phyloP scores from a whole-genome alignment of 2,797 vertebrate species.

The Enteromius anoplus region DNA sequence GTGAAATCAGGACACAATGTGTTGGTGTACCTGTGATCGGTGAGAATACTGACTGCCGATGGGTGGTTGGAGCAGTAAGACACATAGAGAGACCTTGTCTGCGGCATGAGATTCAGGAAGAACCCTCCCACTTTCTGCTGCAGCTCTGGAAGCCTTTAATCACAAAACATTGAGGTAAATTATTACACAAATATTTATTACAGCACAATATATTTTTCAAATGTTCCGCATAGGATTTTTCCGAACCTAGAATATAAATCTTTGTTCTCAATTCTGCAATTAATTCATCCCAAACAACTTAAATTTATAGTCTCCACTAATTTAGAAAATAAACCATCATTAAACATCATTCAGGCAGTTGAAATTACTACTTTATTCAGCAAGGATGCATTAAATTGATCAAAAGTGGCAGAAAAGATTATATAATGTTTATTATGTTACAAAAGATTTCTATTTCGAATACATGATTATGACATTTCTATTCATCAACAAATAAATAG shows the following conservation, averaged over 20 bases:
- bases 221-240: not conserved
- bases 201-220: not conserved
- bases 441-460: not conserved
- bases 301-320: not conserved
- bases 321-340: not conserved
- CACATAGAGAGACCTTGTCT: constrained; percentile 92
- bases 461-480: not conserved
- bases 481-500: not conserved
- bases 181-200: not conserved
- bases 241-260: not conserved
- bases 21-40: constrained; percentile 86
- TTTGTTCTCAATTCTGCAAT: not conserved
- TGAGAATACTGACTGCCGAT: constrained; percentile 92
- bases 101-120: constrained; percentile 94
- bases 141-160: constrained; percentile 88
- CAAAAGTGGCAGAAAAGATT: not conserved
- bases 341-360: too few relatives aligned
- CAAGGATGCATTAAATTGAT: not conserved
- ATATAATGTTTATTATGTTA: not conserved
- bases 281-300: not conserved
- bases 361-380: not conserved
- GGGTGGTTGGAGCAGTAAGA: constrained; percentile 97
- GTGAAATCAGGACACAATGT: not conserved
- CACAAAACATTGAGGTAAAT: not conserved
- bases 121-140: constrained; percentile 95